Evolutionary conservation across 2,888 invertebrate species (phyloP).

Genomic region (Drosophila prolongata): DNA sequence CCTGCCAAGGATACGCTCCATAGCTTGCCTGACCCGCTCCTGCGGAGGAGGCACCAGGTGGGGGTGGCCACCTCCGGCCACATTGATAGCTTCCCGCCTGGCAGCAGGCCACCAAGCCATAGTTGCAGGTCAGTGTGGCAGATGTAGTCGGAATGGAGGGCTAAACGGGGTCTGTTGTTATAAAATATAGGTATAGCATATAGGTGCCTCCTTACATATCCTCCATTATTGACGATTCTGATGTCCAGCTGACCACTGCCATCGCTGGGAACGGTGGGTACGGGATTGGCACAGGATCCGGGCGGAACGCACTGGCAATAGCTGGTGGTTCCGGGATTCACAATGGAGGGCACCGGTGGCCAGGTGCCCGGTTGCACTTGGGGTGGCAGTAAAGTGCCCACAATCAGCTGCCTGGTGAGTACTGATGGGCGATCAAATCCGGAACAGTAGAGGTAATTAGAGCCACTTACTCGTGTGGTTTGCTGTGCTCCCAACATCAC

Average conservation of each 20-base stretch:
- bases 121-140: constrained; percentile 69
- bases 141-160: constrained; percentile 39
- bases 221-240: constrained; percentile 87
- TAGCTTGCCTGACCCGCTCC: constrained; percentile 87
- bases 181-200: too few relatives aligned
- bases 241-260: constrained; percentile 87
- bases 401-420: constrained; percentile 76
- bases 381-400: constrained; percentile 66
- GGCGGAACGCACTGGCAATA: constrained; percentile 83
- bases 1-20: constrained; percentile 91
- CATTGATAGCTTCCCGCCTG: constrained; percentile 81
- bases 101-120: constrained; percentile 80
- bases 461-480: constrained; percentile 60
- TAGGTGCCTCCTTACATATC: constrained; percentile 30
- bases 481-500: constrained; percentile 46
- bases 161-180: constrained; percentile 31
- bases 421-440: constrained; percentile 44
- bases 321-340: constrained; percentile 48
- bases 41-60: constrained; percentile 81
- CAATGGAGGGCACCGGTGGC: constrained; percentile 57
- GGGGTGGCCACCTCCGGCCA: constrained; percentile 81
- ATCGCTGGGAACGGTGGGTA: constrained; percentile 78
- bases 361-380: constrained; percentile 50
- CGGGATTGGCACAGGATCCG: constrained; percentile 80
- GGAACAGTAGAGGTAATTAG: neutral